A percentile compares a stretch with the other conserved stretches of the same genome.
Conservation (phyloP, 2,888 invertebrate genomes). For the Campoplex capitator region DNA sequence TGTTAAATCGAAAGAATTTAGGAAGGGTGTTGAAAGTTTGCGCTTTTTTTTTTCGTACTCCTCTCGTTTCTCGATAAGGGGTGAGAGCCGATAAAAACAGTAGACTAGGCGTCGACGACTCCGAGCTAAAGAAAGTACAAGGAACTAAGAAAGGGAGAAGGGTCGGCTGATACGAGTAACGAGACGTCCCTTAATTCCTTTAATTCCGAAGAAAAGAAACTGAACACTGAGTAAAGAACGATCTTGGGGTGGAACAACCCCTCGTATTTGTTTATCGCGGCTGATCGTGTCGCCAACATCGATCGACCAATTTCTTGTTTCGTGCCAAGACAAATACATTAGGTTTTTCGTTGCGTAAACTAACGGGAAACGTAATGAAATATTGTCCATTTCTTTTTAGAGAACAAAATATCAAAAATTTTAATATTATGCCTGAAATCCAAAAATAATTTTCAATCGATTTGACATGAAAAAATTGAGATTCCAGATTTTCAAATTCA, state of each 20-base stretch:
- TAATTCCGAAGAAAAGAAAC: conserved; percentile 78
- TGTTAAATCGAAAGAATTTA: conserved; percentile 33
- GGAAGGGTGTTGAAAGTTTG: conserved; percentile 47
- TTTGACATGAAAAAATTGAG: neutral
- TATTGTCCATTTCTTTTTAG: neutral
- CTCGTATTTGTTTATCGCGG: conserved; percentile 70
- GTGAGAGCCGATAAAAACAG: conserved; percentile 29
- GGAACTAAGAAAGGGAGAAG: conserved; percentile 56
- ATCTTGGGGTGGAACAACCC: conserved; percentile 23
- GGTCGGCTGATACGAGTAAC: conserved; percentile 79
- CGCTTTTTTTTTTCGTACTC: conserved; percentile 21
- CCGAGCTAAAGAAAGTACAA: conserved; percentile 6
- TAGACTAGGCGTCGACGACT: conserved; percentile 47
- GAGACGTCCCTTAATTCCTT: conserved; percentile 82
- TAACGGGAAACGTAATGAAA: neutral
- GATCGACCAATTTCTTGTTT: conserved; percentile 58
- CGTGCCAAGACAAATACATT: conserved; percentile 10
- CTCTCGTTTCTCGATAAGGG: conserved; percentile 40
- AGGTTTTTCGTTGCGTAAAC: neutral
- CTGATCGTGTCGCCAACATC: conserved; percentile 70
- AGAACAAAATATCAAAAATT: neutral
- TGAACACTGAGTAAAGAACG: neutral
- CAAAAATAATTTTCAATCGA: neutral
- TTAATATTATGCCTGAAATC: neutral
- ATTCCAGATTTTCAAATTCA: no score